A percentile compares a stretch with the other conserved stretches of the same genome.
Conservation (phyloP, 1,140 invertebrate genomes). For the Stegodyphus mimosarum region DNA sequence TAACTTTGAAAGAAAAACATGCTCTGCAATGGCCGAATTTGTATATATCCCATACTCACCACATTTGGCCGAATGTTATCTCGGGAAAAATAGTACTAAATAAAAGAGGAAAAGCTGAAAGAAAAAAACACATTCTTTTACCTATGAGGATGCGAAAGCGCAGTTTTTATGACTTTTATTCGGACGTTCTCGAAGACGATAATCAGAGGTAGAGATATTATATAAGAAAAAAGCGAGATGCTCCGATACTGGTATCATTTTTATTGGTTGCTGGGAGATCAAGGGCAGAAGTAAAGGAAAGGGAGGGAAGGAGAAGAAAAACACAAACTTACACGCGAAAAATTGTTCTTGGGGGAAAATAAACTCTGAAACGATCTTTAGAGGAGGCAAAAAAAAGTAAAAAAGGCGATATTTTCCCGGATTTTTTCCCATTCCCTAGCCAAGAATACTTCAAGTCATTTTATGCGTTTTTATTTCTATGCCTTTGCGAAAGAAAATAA, state of each 20-base stretch:
- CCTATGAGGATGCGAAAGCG: slow-evolving; percentile 8
- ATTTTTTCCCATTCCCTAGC: slow-evolving; percentile 39
- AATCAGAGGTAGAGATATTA: slow-evolving; percentile 44
- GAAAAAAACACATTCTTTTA: slow-evolving; percentile 8
- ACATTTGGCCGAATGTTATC: slow-evolving; percentile 1
- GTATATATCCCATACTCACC: slow-evolving; percentile 5
- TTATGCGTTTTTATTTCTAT: slow-evolving; percentile 45
- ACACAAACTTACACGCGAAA: slow-evolving; percentile 51
- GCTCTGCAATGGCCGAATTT: not conserved
- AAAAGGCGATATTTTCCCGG: slow-evolving; percentile 45
- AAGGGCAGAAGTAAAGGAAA: no score
- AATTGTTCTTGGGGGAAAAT: slow-evolving; percentile 53
- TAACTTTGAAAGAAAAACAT: no score
- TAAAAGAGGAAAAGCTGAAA: slow-evolving; percentile 13
- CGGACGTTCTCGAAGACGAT: slow-evolving; percentile 30
- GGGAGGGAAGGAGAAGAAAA: slow-evolving; percentile 11
- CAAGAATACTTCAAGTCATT: slow-evolving; percentile 34
- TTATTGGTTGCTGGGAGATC: no score
- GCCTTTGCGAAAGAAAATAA: slow-evolving; percentile 20
- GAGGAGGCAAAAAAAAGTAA: slow-evolving; percentile 50
- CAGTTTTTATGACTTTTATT: slow-evolving; percentile 42
- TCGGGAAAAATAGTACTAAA: slow-evolving; percentile 33
- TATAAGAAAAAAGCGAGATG: not conserved
- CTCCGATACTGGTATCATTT: no score
- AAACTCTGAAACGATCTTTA: slow-evolving; percentile 51